Evolutionary conservation across 2,113 vertebrate species (phyloP), one percentile per base, ranked within the genome.

Genomic region (Cygnus buccinator): DNA sequence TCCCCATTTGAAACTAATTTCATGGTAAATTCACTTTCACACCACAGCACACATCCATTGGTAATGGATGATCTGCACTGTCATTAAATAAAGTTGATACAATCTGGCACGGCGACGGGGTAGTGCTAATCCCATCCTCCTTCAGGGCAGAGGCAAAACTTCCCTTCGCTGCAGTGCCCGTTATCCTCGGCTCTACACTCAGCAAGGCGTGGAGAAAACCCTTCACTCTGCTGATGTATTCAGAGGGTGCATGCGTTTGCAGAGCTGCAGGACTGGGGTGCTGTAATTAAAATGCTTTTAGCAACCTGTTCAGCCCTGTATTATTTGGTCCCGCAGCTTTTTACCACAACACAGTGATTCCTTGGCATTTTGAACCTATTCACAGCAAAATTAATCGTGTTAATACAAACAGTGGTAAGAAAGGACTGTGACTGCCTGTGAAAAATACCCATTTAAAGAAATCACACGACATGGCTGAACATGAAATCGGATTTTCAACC

Each of bases 401-500:
- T 81, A 37, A 46, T 29, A 39, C 25, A 39, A 84, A 71, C 33
- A 4, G 15, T 66, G 65, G n/a, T 52, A 66, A 66, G 63, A 81
- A 94, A 78, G 43, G 57, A 31, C 39, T 63, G 39, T 46, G 68
- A 35, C 29, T 80, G 44, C 52, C 72, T 28, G n/a, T 37, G 68
- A 46, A 75, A 91, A 84, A 89, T 20, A 67, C 0, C 37, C 61
- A 2, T 22, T 58, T 89, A 55, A 62, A 67, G 87, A 89, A 84
- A 74, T 70, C 41, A 84, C 57, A 57, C 46, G 21, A 44, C 37
- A 66, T 2, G 13, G 31, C 15, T 74, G 72, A 89, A 90, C 46
- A 43, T 39, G 70, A 79, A 83, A 72, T 46, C 13, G 26, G 48
- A 77, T 93, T 95, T 94, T 90, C 83, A 88, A 3, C 19, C 50